A percentile compares a stretch with the other conserved stretches of the same genome.
phyloP scores from a whole-genome alignment of 1,140 invertebrate genomes.

The Palaemon carinicauda region DNA sequence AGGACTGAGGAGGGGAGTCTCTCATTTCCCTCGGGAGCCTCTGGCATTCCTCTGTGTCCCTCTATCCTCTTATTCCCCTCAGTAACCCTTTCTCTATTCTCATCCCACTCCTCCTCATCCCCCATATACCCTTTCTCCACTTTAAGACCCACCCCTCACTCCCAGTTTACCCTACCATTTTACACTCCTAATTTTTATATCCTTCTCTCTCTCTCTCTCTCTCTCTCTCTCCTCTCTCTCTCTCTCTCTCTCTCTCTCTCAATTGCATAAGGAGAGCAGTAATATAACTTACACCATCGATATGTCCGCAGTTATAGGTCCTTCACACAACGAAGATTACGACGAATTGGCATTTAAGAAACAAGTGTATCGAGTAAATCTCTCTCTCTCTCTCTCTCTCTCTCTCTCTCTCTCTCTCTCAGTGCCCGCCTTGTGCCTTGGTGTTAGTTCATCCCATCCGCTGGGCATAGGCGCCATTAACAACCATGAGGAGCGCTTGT shows the following conservation, averaged over 20 bases:
- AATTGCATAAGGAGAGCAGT: neutral
- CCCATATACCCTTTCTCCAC: neutral
- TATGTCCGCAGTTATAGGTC: neutral
- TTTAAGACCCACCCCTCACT: neutral
- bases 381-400: neutral
- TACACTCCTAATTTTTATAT: neutral
- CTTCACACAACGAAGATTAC: neutral
- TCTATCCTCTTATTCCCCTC: neutral
- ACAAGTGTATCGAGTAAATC: neutral
- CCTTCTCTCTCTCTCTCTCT: neutral
- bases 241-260: neutral
- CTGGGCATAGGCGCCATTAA: neutral
- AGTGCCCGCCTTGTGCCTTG: neutral
- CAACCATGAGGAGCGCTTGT: neutral
- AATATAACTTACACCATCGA: neutral
- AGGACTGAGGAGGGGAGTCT: too few species aligned
- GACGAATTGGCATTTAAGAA: too few species aligned
- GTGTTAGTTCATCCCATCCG: neutral
- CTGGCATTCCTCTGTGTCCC: neutral
- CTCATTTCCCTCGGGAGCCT: too few species aligned
- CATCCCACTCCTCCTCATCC: neutral
- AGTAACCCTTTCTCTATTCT: too few species aligned
- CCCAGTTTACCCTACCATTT: neutral
- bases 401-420: neutral
- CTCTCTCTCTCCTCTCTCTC: neutral